Conservation (phyloP, 1,140 invertebrate species). For the Batillaria attramentaria region DNA sequence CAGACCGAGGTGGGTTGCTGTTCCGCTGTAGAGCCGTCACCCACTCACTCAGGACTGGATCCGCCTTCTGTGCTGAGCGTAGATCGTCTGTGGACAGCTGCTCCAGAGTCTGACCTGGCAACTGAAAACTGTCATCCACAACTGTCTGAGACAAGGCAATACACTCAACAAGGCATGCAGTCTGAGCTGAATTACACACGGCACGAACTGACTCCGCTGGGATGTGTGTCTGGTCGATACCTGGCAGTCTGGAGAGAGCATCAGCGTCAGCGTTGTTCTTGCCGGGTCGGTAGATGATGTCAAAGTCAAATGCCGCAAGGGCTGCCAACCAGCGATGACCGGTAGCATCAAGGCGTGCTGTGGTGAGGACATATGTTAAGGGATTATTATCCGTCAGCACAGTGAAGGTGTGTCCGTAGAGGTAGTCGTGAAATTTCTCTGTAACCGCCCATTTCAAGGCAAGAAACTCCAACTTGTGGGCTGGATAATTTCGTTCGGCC, state of each 20-base stretch:
- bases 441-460: conserved; percentile 45
- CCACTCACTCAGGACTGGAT: too few species aligned
- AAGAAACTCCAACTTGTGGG: conserved; percentile 42
- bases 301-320: conserved; percentile 11
- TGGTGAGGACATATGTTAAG: conserved; percentile 21
- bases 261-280: conserved; percentile 33
- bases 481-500: conserved; percentile 33
- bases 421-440: conserved; percentile 39
- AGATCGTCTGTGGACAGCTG: too few species aligned
- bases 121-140: too few species aligned
- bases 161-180: too few species aligned
- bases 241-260: conserved; percentile 21
- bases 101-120: too few species aligned
- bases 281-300: conserved; percentile 5
- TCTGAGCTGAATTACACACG: too few species aligned
- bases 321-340: conserved; percentile 26
- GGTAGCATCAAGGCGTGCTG: conserved; percentile 20
- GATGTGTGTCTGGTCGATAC: not conserved
- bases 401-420: conserved; percentile 18
- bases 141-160: too few species aligned
- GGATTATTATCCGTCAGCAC: conserved; percentile 33
- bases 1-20: too few species aligned
- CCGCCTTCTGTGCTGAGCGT: too few species aligned
- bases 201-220: not conserved
- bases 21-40: too few species aligned